Evolutionary conservation across 1,140 invertebrate genomes (phyloP).

Genomic region (Rhagoletis zephyria): DNA sequence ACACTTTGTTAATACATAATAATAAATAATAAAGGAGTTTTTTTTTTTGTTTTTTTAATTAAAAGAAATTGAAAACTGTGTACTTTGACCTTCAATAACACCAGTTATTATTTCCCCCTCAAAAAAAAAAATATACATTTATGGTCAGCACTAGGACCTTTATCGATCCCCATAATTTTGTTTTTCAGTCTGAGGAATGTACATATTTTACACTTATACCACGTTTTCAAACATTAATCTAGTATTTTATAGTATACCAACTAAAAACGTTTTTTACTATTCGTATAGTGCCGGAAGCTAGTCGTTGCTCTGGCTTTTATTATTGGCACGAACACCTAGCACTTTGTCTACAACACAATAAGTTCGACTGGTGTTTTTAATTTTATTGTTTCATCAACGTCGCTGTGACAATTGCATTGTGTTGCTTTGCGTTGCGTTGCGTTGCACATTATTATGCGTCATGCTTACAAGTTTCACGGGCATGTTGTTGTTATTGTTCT

Average conservation of each 20-base stretch:
- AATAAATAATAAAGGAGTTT: too few species aligned
- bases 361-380: too few species aligned
- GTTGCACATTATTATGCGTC: not conserved
- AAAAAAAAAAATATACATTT: too few species aligned
- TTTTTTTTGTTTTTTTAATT: too few species aligned
- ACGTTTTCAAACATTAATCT: not conserved
- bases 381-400: not conserved
- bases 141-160: too few species aligned
- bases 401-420: not conserved
- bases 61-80: too few species aligned
- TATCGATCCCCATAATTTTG: too few species aligned
- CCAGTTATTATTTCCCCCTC: too few species aligned
- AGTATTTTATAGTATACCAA: not conserved
- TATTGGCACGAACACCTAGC: not conserved
- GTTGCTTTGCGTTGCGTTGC: not conserved
- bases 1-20: too few species aligned
- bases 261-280: not conserved
- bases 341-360: not conserved
- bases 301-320: slow-evolving; percentile 23
- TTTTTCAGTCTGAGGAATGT: too few species aligned
- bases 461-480: not conserved
- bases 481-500: slow-evolving; percentile 4
- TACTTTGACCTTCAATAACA: too few species aligned
- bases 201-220: not conserved
- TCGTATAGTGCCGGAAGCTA: not conserved